Evolutionary conservation across 1,140 invertebrate species (phyloP).

Genomic region (Brachionus asplanchnoidis): DNA sequence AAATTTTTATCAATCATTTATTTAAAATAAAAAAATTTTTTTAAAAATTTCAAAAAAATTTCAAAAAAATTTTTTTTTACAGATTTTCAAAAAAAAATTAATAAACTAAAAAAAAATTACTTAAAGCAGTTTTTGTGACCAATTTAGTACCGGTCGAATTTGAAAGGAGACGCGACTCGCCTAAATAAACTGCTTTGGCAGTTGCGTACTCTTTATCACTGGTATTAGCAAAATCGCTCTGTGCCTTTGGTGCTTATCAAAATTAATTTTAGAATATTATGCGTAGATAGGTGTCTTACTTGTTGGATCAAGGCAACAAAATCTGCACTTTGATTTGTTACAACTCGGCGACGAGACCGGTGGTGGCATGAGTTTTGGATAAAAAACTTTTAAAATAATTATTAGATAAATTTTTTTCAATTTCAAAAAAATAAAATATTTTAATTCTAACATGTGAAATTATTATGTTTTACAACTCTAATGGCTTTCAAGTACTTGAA

Average conservation of each 20-base stretch:
- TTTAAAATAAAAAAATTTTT: too few relatives aligned
- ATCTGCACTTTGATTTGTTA: not conserved
- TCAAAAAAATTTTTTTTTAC: too few relatives aligned
- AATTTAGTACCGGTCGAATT: not conserved
- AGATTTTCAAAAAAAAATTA: not conserved
- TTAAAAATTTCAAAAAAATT: too few relatives aligned
- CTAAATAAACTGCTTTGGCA: not conserved
- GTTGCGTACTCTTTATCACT: not conserved
- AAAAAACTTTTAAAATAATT: not conserved
- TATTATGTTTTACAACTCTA: too few relatives aligned
- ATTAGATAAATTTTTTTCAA: not conserved
- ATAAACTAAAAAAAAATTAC: not conserved
- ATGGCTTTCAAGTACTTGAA: too few relatives aligned
- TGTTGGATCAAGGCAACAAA: slow-evolving; percentile 9
- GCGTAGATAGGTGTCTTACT: not conserved
- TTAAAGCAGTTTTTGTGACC: not conserved
- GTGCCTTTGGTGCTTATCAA: not conserved
- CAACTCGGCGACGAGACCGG: not conserved
- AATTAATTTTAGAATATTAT: not conserved
- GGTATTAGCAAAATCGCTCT: not conserved
- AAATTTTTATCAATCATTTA: not conserved
- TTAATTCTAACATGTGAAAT: too few relatives aligned
- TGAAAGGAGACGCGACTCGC: not conserved
- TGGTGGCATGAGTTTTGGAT: slow-evolving; percentile 2
- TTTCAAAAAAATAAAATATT: too few relatives aligned